phyloP scores from a whole-genome alignment of 2,888 invertebrate species.

The Leptothorax acervorum region DNA sequence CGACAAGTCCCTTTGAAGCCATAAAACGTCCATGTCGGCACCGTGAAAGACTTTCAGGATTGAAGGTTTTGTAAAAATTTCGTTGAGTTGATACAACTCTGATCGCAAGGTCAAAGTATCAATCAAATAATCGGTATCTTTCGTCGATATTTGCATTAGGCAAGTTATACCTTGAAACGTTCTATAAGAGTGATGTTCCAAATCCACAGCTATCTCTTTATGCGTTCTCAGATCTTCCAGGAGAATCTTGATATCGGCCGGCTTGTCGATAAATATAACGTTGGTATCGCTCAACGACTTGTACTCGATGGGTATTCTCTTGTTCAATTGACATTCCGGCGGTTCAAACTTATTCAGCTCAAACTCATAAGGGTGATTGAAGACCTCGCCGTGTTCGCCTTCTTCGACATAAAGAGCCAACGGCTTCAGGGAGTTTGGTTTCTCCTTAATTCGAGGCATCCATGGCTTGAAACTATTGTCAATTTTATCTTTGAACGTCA shows the following conservation, averaged over 20 bases:
- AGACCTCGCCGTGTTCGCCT: slow-evolving; percentile 87
- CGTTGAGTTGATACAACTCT: slow-evolving; percentile 93
- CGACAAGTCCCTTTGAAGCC: slow-evolving; percentile 98
- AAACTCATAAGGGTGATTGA: slow-evolving; percentile 95
- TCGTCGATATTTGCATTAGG: slow-evolving; percentile 96
- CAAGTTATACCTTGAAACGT: slow-evolving; percentile 98
- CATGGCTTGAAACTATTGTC: slow-evolving; percentile 94
- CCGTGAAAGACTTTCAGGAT: slow-evolving; percentile 98
- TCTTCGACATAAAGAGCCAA: slow-evolving; percentile 91
- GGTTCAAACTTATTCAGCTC: slow-evolving; percentile 93
- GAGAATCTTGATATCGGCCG: slow-evolving; percentile 89
- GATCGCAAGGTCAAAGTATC: slow-evolving; percentile 95
- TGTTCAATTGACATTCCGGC: slow-evolving; percentile 86
- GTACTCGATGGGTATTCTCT: slow-evolving; percentile 85
- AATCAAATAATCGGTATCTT: slow-evolving; percentile 93
- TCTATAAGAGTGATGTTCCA: slow-evolving; percentile 97
- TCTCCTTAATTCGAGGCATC: slow-evolving; percentile 93
- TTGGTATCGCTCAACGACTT: slow-evolving; percentile 88
- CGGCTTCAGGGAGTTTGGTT: slow-evolving; percentile 95
- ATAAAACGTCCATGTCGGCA: slow-evolving; percentile 94
- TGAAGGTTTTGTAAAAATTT: slow-evolving; percentile 95
- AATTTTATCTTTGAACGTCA: slow-evolving; percentile 93
- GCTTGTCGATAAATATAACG: slow-evolving; percentile 89
- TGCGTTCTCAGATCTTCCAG: slow-evolving; percentile 88
- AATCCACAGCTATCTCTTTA: slow-evolving; percentile 94